phyloP scores from a whole-genome alignment of 2,888 invertebrate genomes.

The Orthonychiurus folsomi region DNA sequence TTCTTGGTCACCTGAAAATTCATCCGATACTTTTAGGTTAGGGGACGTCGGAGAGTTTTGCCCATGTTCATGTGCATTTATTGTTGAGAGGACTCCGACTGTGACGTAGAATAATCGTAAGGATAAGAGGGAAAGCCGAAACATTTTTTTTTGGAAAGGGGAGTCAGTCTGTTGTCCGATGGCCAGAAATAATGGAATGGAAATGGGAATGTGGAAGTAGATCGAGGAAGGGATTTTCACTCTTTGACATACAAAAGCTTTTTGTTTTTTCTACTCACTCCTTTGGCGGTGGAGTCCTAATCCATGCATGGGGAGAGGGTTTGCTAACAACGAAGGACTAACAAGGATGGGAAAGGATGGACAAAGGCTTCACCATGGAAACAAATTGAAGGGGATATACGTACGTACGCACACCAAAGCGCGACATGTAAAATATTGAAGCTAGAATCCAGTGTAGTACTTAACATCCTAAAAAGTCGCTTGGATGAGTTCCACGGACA shows the following conservation, averaged over 20 bases:
- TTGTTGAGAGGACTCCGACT: neutral
- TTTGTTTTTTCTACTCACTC: neutral
- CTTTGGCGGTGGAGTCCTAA: neutral
- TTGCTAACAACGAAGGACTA: neutral
- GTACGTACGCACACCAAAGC: neutral
- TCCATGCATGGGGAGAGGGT: neutral
- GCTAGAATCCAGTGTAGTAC: neutral
- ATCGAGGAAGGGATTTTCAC: neutral
- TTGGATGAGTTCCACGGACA: too few species aligned
- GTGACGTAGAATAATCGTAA: slow-evolving; percentile 2
- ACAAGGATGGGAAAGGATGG: too few species aligned
- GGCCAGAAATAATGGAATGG: too few species aligned
- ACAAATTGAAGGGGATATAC: neutral
- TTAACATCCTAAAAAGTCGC: too few species aligned
- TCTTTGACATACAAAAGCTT: slow-evolving; percentile 1
- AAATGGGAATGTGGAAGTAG: too few species aligned
- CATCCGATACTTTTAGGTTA: neutral
- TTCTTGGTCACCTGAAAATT: too few species aligned
- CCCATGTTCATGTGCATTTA: neutral
- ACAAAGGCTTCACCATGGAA: neutral
- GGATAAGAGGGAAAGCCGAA: neutral
- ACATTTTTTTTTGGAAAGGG: too few species aligned
- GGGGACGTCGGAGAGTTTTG: neutral
- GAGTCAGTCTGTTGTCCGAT: neutral
- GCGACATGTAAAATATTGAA: neutral